Percentiles rank a stretch among this genome's conserved stretches.
phyloP scores from a whole-genome alignment of 2,888 invertebrate species.

The Blera fallax region DNA sequence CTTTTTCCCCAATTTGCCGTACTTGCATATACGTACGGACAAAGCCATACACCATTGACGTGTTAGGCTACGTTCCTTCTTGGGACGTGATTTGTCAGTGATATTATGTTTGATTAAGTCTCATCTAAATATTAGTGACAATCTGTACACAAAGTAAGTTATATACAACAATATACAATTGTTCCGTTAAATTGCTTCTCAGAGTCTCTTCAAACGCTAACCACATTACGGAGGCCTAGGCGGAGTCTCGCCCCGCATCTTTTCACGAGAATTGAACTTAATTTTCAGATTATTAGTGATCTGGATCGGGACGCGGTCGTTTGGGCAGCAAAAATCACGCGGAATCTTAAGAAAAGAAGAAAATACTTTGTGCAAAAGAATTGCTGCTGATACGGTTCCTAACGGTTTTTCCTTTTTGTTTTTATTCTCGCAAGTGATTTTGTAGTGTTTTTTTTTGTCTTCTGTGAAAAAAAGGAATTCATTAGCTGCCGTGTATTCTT shows the following conservation, averaged over 20 bases:
- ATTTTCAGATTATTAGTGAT: conserved; percentile 72
- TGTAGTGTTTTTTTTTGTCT: not conserved
- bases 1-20: conserved; percentile 13
- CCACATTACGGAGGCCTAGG: conserved; percentile 63
- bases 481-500: not conserved
- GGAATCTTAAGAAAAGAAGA: conserved; percentile 39
- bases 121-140: conserved; percentile 71
- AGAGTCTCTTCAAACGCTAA: conserved; percentile 47
- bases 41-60: conserved; percentile 54
- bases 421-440: conserved; percentile 12
- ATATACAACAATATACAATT: conserved; percentile 66
- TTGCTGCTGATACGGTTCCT: conserved; percentile 13
- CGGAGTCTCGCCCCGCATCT: conserved; percentile 69
- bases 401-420: not conserved
- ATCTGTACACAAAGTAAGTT: conserved; percentile 64
- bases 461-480: not conserved
- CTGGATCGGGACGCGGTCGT: conserved; percentile 70
- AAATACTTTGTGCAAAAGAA: conserved; percentile 30
- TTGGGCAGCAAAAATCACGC: conserved; percentile 66
- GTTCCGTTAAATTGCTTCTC: conserved; percentile 65
- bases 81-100: conserved; percentile 64
- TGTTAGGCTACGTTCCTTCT: conserved; percentile 63
- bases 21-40: conserved; percentile 1
- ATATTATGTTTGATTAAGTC: conserved; percentile 71
- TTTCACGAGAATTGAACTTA: conserved; percentile 64